Evolutionary conservation across 1,140 invertebrate genomes (phyloP), one percentile per base, ranked within the genome.

Genomic region (Dreissena polymorpha): DNA sequence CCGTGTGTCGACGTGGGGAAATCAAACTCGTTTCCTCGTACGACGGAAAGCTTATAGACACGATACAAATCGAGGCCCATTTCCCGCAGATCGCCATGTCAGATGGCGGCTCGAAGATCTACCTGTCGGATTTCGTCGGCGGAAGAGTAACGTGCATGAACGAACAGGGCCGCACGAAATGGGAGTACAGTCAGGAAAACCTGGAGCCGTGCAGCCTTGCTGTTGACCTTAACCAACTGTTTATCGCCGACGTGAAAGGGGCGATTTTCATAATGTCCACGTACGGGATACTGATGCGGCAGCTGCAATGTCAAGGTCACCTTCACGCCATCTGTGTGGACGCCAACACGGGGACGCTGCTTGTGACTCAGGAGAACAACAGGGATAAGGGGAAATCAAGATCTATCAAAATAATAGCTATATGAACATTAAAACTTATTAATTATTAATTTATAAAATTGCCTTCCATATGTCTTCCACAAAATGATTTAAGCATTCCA

Each of bases 71-170:
- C n/a, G 79, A 82, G 27, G 70, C 79, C 23, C 79, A 82, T 64
- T 82, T 82, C 65, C 79, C 79, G 57, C 79, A 82, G 74, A 74
- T 82, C 18, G 79, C 79, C 23, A 63, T 82, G 63, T 82, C 79
- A 0, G 79, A 82, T 57, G 71, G 70, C 21, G 79, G 79, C 13
- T 68, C 55, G n/a, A 82, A 74, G 27, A 82, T 82, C 50, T 82
- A 82, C 23, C 49, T 82, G 0, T 82, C 79, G 14, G 79, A 82
- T 39, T 82, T 74, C 50, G 79, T 82, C 0, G 71, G 63, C 10
- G 79, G 79, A 53, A 73, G 72, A 55, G 79, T 82, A 23, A 67
- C 16, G 0, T 82, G 79, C 49, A 73, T 82, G 79, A 74, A 82
- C 57, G 79, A 82, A 55, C 49, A 67, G 0, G 79, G 79, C 7